These are phyloP conservation scores for Alauda arvensis DNA, from an alignment of 2,797 vertebrate species.

Conservation along the genomic window DNA sequence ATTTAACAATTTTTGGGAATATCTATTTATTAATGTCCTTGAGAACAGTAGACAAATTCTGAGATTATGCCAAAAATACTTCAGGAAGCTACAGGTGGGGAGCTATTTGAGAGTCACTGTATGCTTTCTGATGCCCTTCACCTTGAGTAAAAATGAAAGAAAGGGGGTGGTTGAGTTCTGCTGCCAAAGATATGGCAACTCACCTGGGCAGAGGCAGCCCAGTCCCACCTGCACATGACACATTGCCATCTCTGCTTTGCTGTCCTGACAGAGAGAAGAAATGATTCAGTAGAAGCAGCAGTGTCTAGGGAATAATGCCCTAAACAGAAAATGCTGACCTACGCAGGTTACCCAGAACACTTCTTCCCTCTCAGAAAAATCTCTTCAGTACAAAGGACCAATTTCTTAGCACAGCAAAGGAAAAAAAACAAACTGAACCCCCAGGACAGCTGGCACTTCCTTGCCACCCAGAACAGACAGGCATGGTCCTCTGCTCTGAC, in stretches of 20 bases:
- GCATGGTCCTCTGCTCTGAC: neutral
- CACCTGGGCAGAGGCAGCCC: neutral
- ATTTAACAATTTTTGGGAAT: neutral
- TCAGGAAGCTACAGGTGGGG: neutral
- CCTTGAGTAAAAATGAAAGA: neutral
- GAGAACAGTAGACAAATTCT: neutral
- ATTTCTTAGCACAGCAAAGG: neutral
- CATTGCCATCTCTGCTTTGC: neutral
- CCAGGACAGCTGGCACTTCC: neutral
- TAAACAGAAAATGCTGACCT: neutral
- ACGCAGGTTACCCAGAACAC: neutral
- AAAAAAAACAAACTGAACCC: neutral
- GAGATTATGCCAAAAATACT: neutral
- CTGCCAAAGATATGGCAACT: neutral
- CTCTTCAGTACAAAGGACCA: neutral
- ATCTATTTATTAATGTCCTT: neutral
- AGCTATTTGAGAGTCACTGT: fast-evolving
- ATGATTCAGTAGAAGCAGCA: neutral
- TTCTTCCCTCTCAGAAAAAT: neutral
- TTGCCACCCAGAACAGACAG: neutral
- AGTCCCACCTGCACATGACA: fast-evolving
- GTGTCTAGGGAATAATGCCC: neutral
- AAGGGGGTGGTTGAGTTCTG: neutral
- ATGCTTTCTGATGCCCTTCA: neutral
- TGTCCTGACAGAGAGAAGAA: fast-evolving